phyloP scores from a whole-genome alignment of 30 jellyfish, hydroid and myxozoan species.

The Calvadosia cruxmelitensis region DNA sequence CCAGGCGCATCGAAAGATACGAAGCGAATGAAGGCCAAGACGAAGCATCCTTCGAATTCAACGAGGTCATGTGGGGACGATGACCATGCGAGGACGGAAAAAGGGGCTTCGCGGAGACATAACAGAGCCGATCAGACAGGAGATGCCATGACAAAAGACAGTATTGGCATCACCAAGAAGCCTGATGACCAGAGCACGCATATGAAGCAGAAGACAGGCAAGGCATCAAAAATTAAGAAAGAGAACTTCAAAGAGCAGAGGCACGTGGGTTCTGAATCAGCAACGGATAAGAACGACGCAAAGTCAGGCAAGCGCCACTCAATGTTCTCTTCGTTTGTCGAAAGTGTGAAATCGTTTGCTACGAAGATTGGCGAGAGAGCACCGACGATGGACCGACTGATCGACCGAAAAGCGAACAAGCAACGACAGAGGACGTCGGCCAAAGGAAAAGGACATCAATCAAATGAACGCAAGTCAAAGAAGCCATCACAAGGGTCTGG shows the following conservation, averaged over 20 bases:
- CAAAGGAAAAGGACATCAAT: not conserved
- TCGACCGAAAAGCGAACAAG: not conserved
- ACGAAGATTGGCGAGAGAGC: conserved; percentile 45
- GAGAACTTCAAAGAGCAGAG: not conserved
- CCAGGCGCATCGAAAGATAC: too few relatives aligned
- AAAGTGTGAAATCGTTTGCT: conserved; percentile 54
- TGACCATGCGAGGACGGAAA: not conserved
- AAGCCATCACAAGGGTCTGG: not conserved
- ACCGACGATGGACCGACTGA: not conserved
- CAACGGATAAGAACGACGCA: not conserved
- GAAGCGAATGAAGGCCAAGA: not conserved
- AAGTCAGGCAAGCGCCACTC: conserved; percentile 10
- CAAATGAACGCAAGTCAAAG: not conserved
- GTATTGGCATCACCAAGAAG: too few relatives aligned
- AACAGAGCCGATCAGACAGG: too few relatives aligned
- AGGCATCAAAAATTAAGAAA: not conserved
- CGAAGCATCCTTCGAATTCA: too few relatives aligned
- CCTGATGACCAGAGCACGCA: not conserved
- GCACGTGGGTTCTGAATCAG: not conserved
- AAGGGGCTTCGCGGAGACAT: not conserved
- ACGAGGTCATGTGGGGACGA: too few relatives aligned
- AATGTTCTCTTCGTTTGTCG: conserved; percentile 55
- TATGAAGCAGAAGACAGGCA: not conserved
- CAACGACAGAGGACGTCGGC: not conserved
- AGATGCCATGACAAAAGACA: too few relatives aligned